phyloP scores from a whole-genome alignment of 53 echinoderm and acorn worm genomes.

The Actinopyga echinites region DNA sequence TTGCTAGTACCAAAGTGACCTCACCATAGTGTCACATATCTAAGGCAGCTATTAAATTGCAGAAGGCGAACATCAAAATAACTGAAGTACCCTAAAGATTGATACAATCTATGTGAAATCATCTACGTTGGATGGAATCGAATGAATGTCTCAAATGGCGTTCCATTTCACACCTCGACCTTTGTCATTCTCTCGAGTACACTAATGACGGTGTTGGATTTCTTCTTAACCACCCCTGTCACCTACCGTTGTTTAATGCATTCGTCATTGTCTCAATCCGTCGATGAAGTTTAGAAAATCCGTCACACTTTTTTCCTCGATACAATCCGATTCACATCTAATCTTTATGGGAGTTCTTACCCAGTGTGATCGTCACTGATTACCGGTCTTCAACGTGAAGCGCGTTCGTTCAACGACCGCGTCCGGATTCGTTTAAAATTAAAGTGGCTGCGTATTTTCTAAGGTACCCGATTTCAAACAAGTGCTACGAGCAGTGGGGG shows the following conservation, averaged over 20 bases:
- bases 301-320: conserved; percentile 3
- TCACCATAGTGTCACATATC: too few species aligned
- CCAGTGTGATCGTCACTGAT: not conserved
- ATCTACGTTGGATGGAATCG: too few species aligned
- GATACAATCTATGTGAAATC: too few species aligned
- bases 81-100: too few species aligned
- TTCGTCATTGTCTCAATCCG: conserved; percentile 15
- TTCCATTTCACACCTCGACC: too few species aligned
- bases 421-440: not conserved
- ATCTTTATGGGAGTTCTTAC: not conserved
- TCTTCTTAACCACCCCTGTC: conserved; percentile 14
- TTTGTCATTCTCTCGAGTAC: not conserved
- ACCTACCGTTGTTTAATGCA: not conserved
- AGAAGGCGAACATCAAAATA: too few species aligned
- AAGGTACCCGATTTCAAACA: too few species aligned
- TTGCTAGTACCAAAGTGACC: too few species aligned
- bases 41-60: too few species aligned
- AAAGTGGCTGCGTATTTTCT: too few species aligned
- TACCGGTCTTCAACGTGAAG: not conserved
- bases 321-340: not conserved
- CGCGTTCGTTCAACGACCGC: conserved; percentile 22
- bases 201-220: conserved; percentile 4
- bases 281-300: not conserved
- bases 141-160: too few species aligned
- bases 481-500: too few species aligned